Base-by-base conservation (phyloP, 2,113 vertebrate species). In the Oreotrochilus melanogaster region DNA sequence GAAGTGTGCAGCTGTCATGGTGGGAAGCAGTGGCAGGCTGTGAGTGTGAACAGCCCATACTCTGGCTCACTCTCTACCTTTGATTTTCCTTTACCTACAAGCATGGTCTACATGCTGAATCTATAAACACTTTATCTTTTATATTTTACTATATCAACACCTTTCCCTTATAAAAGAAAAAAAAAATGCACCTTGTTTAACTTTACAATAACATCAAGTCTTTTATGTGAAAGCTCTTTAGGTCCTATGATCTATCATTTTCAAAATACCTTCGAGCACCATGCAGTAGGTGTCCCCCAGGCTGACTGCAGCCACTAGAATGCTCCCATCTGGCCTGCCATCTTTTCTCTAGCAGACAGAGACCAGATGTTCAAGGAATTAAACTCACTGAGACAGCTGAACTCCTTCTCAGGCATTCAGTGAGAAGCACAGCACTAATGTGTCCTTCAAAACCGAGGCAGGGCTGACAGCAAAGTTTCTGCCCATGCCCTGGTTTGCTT, bases 321-420 rank as follows among this genome's bases (percentile, higher is more conserved):
- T 33, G 30, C 74, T 93, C 88, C 92, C 91, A 89, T 89, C 94
- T 95, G 94, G 66, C 43, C 73, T 74, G n/a, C 61, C 74, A 71
- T 89, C 81, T 87, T 94, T 78, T 50, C 74, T 60, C 33, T 19
- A 60, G 78, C 88, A 93, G 92, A 93, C 14, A 6, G 88, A 71
- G 66, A 94, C 66, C 88, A 95, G 91, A 90, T 95, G 94, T 90
- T 92, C 4, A 5, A 93, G 71, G 70, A 94, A 90, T 90, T 85
- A 74, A 93, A 90, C 86, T 88, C 71, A 45, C 23, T 57, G 71
- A 88, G 71, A 72, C 37, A 71, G 81, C 31, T 89, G 65, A 95
- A 87, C 8, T 69, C 33, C 56, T 67, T 54, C 51, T 60, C 31
- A 4, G 42, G 65, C 62, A 70, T 88, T 81, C 53, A 54, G 66